These are phyloP conservation scores for Zygogramma bicolorata DNA, from an alignment of 2,888 invertebrate genomes.

Conservation along the genomic window DNA sequence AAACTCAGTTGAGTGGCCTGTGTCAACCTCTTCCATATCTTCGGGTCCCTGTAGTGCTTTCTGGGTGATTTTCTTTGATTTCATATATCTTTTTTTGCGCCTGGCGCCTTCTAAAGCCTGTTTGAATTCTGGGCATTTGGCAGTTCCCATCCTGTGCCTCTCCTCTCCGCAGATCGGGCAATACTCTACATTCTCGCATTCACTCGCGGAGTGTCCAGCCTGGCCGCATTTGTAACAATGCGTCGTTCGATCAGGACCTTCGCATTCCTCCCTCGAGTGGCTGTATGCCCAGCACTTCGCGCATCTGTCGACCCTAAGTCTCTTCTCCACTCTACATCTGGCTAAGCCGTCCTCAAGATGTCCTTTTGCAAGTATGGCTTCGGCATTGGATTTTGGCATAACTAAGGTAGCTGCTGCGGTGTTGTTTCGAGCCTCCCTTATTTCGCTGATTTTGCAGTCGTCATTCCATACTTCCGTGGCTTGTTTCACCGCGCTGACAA, in stretches of 20 bases:
- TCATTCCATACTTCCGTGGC: neutral
- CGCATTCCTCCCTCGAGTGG: neutral
- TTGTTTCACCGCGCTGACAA: neutral
- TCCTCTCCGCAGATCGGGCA: constrained; percentile 3
- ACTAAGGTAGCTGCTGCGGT: neutral
- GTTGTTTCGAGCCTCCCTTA: neutral
- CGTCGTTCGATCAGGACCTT: neutral
- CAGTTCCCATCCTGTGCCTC: neutral
- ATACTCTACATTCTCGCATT: neutral
- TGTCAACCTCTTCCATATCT: too few species aligned
- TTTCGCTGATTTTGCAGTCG: neutral
- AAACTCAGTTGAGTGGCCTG: too few species aligned
- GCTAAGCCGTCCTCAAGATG: too few species aligned
- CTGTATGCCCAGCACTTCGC: neutral
- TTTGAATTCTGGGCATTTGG: neutral
- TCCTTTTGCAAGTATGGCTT: too few species aligned
- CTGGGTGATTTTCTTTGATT: too few species aligned
- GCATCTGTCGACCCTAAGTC: neutral
- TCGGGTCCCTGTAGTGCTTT: too few species aligned
- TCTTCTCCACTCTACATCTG: neutral
- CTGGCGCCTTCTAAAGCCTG: neutral
- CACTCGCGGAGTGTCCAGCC: neutral
- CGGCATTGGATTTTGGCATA: too few species aligned
- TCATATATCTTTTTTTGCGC: too few species aligned
- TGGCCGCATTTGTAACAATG: neutral